Base-by-base conservation (phyloP, 2,113 vertebrate genomes). In the Eonycteris spelaea region DNA sequence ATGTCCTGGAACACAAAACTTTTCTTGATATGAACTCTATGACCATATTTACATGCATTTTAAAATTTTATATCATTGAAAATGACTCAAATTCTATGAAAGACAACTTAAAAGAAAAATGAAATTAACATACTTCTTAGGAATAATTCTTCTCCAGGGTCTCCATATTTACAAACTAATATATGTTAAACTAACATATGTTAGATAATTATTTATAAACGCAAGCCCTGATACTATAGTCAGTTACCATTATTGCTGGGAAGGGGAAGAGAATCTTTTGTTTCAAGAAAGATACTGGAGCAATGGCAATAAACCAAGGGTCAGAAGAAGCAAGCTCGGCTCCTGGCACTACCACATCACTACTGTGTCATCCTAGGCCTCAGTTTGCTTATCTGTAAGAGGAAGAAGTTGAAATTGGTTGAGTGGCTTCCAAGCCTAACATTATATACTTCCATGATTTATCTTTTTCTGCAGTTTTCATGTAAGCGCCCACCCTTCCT, bases 11-110 rank as follows among this genome's bases (percentile, higher is more conserved):
- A 8, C 63, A 83, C 75, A 33, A 92, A 90, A 92, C 19, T 71
- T 82, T 48, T 78, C 30, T 78, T 67, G 45, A 92, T 74, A 78
- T 70, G 38, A 74, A 53, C 71, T 40, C 63, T 51, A 85, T 19
- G 73, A 93, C 61, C 48, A 84, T 2, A 68, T 16, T 75, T 18
- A 91, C 21, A 68, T 33, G 24, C 57, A 86, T 75, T 51, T 61
- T 43, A 90, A 87, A 84, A 71, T 51, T 77, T 80, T 65, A 1
- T 87, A 70, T 55, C 79, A 87, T 1, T 65, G 57, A 83, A 83
- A 91, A 83, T 11, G 48, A 95, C 79, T 83, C 78, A 92, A 78
- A 70, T 70, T 30, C 59, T 93, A n/a, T 30, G 85, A 86, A 78
- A 73, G 48, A 61, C 74, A 92, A 63, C 26, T n/a, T 65, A n/a